Evolutionary conservation across 2,888 invertebrate genomes (phyloP).

Genomic region (Patella ulyssiponensis): DNA sequence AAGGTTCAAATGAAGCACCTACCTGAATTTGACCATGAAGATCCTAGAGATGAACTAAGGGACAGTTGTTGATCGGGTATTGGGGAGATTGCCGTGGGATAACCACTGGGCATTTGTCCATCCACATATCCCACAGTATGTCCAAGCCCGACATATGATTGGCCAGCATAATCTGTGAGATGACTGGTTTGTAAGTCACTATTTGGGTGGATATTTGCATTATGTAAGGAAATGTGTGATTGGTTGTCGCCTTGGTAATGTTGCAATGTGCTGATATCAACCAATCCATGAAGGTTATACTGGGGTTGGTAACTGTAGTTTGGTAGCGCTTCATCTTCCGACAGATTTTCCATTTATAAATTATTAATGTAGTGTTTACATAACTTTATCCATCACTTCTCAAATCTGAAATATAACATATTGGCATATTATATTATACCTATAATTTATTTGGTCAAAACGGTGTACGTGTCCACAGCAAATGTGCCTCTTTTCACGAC

Average conservation of each 20-base stretch:
- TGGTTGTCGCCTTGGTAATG: slow-evolving; percentile 5
- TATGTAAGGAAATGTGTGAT: slow-evolving; percentile 3
- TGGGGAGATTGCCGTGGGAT: background rate
- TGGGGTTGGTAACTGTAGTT: slow-evolving; percentile 9
- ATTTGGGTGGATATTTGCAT: background rate
- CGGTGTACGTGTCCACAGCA: too few species aligned
- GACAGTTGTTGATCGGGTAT: background rate
- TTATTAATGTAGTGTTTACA: background rate
- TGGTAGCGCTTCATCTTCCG: slow-evolving; percentile 3
- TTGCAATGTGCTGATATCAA: background rate
- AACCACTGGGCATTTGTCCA: background rate
- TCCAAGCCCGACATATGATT: background rate
- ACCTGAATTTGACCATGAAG: background rate
- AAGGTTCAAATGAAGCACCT: too few species aligned
- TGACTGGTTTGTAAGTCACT: background rate
- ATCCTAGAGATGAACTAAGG: background rate
- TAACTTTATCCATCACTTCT: too few species aligned
- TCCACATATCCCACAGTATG: background rate
- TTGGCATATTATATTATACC: too few species aligned
- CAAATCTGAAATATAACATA: too few species aligned
- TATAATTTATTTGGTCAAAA: too few species aligned
- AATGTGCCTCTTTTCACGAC: too few species aligned
- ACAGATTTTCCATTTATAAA: background rate
- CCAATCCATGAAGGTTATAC: background rate
- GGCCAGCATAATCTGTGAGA: background rate